Percentiles rank a stretch among this genome's conserved stretches.
phyloP scores from a whole-genome alignment of 2,797 vertebrate species.

The Emydoidea blandingii region DNA sequence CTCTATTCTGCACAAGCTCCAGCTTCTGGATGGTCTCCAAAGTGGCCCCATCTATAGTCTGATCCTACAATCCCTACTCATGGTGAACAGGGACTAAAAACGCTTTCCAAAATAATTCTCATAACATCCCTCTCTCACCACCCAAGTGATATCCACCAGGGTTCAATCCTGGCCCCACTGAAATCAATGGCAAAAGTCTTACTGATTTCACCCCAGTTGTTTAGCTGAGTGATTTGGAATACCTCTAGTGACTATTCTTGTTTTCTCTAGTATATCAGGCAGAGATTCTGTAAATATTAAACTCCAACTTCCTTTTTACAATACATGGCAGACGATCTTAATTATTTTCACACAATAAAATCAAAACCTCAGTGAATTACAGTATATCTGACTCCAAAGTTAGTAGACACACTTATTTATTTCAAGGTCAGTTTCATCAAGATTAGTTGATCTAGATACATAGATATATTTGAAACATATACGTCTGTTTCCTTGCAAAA shows the following conservation, averaged over 20 bases:
- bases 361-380: background rate
- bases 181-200: background rate
- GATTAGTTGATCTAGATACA: background rate
- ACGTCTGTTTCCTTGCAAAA: background rate
- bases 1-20: background rate
- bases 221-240: background rate
- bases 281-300: background rate
- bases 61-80: background rate
- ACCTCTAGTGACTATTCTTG: background rate
- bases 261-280: background rate
- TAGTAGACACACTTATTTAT: too few relatives aligned
- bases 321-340: background rate
- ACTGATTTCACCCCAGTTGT: background rate
- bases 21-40: background rate
- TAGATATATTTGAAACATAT: background rate
- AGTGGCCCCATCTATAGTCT: background rate
- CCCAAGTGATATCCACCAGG: background rate
- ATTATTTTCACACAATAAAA: background rate
- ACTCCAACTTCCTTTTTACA: background rate
- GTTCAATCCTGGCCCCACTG: background rate
- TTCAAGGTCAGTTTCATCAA: background rate
- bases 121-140: background rate
- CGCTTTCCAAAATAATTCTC: background rate
- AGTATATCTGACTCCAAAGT: background rate
- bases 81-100: background rate